A percentile compares a stretch with the other conserved stretches of the same genome.
Conservation (phyloP, 2,113 vertebrate species). For the Jacana jacana region DNA sequence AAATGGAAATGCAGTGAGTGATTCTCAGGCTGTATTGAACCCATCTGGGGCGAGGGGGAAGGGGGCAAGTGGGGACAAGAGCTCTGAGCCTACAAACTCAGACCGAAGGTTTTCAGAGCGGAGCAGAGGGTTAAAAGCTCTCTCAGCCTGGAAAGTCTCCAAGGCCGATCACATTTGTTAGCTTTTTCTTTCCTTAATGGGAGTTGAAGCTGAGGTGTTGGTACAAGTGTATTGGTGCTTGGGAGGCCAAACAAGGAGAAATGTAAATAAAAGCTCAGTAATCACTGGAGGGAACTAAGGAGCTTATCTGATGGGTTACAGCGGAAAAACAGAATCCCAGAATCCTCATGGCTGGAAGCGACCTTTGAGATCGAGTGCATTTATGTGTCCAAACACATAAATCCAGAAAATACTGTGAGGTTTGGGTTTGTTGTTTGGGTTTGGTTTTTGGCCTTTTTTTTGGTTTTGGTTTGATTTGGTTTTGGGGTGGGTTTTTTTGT, state of each 20-base stretch:
- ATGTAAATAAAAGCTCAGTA: slow-evolving; percentile 40
- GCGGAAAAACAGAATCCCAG: background rate
- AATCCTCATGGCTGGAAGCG: too few species aligned
- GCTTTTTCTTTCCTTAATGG: slow-evolving; percentile 50
- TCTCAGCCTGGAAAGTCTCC: slow-evolving; percentile 27
- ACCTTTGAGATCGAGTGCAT: too few species aligned
- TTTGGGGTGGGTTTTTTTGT: too few species aligned
- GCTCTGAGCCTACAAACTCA: background rate
- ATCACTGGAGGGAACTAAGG: slow-evolving; percentile 13
- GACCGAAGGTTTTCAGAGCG: background rate
- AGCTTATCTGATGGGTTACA: slow-evolving; percentile 45
- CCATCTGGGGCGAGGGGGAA: background rate
- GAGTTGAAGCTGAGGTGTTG: slow-evolving; percentile 22
- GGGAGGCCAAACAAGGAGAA: slow-evolving; percentile 50
- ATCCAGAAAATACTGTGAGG: background rate
- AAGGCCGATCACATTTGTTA: slow-evolving; percentile 38
- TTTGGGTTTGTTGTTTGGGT: background rate
- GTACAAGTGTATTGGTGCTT: slow-evolving; percentile 23
- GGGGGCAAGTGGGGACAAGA: background rate
- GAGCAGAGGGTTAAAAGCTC: background rate
- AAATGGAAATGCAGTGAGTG: background rate
- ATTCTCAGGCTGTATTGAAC: background rate
- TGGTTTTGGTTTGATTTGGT: too few species aligned
- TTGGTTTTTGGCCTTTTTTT: too few species aligned
- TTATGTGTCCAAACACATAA: background rate